Evolutionary conservation across 2,888 invertebrate species (phyloP), one percentile per base, ranked within the genome.

Genomic region (Tetragnatha montana): DNA sequence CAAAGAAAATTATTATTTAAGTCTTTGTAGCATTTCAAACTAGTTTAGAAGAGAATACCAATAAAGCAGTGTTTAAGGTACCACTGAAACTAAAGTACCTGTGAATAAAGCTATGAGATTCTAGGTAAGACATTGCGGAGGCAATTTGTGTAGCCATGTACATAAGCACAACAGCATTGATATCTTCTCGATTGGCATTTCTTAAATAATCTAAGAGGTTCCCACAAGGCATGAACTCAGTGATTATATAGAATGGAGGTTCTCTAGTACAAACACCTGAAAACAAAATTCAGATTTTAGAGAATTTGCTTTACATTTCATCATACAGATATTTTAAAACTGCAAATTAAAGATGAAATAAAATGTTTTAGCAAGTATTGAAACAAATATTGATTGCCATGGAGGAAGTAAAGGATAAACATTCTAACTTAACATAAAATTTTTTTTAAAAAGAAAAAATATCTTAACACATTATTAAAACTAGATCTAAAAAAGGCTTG

Each of bases 141-240:
- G 99, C 98, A 92, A 99, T 99, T 95, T 99, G 99, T n/a, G 99
- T 98, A 80, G 99, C 99, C 96, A 99, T 99, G 94, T 99, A 98
- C 96, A 99, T 97, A 91, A 99, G 95, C 49, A 98, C 98, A 6
- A 99, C 97, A 14, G 99, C 98, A 92, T 98, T 97, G 81, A 99
- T 96, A 93, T 97, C 96, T 60, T 92, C 92, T 78, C 92, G 93
- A 93, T 96, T 97, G 90, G 96, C 96, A 92, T 96, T 96, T 85
- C 99, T 95, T 92, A 99, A 94, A 94, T 98, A 99, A 94, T 99
- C 99, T 89, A 99, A 95, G 92, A 99, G 95, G 94, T 99, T 99
- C 86, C 99, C 99, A 92, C 98, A 97, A 93, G 97, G 97, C 99
- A 99, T 99, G 94, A 99, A 99, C 95, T 99, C 99, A 19, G 99